A percentile compares a stretch with the other conserved stretches of the same genome.
Conservation (phyloP, 37 sponge, comb jelly and placozoan species). For the Hormiphora californensis region DNA sequence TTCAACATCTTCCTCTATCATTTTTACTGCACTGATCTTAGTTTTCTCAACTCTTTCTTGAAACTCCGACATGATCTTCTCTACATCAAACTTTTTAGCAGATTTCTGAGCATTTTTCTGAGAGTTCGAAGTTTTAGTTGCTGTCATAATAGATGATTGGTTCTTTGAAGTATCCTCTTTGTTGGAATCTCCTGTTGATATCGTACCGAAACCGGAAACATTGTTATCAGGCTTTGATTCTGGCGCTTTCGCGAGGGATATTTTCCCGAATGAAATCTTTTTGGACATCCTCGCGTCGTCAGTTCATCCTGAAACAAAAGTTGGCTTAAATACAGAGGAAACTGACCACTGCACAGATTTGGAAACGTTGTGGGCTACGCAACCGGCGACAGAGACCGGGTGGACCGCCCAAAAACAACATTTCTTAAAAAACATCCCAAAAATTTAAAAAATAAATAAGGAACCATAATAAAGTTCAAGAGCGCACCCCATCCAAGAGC, state of each 20-base stretch:
- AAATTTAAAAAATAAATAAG: too few species aligned
- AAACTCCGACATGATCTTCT: slow-evolving; percentile 60
- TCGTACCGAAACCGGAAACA: not conserved
- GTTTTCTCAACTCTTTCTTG: slow-evolving; percentile 63
- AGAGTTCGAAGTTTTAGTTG: not conserved
- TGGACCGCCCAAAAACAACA: too few species aligned
- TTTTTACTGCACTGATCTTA: slow-evolving; percentile 60
- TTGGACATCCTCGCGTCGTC: too few species aligned
- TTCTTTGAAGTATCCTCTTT: not conserved
- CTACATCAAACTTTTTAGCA: slow-evolving; percentile 82
- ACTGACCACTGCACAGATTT: too few species aligned
- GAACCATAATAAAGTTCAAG: too few species aligned
- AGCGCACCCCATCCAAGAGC: too few species aligned
- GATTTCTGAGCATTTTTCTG: slow-evolving; percentile 57
- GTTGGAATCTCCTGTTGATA: not conserved
- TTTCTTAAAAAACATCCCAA: too few species aligned
- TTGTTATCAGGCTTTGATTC: not conserved
- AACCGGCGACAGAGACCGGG: too few species aligned
- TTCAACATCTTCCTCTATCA: slow-evolving; percentile 24
- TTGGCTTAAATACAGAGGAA: too few species aligned
- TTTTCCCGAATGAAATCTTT: slow-evolving; percentile 40
- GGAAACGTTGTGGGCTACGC: too few species aligned
- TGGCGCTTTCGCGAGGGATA: not conserved
- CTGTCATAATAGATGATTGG: too few species aligned
- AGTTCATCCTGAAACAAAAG: too few species aligned